phyloP scores from a whole-genome alignment of 1,140 invertebrate genomes.

The Hypsibius dujardini region DNA sequence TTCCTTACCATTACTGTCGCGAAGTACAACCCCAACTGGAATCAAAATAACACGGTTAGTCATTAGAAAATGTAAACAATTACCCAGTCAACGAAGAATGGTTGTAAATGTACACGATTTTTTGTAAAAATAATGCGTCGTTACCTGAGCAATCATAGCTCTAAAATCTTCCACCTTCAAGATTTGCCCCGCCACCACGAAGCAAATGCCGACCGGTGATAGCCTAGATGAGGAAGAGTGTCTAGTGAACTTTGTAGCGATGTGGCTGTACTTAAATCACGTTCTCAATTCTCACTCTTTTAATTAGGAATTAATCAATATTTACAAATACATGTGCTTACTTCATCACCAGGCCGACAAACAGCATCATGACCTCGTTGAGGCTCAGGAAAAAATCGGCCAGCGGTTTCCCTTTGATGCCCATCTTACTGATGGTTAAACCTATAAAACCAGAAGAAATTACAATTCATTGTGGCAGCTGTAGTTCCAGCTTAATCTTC shows the following conservation, averaged over 20 bases:
- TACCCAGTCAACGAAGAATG: too few relatives aligned
- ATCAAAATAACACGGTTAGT: not conserved
- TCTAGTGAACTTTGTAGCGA: not conserved
- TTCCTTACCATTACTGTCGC: slow-evolving; percentile 31
- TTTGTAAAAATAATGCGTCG: not conserved
- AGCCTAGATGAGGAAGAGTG: slow-evolving; percentile 36
- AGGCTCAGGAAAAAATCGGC: slow-evolving; percentile 53
- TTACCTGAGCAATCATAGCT: slow-evolving; percentile 30
- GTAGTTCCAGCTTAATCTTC: too few relatives aligned
- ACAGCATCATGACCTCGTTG: slow-evolving; percentile 65
- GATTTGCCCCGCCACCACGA: slow-evolving; percentile 44
- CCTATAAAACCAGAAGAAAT: slow-evolving; percentile 31
- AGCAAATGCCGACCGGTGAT: slow-evolving; percentile 52
- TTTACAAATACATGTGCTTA: not conserved
- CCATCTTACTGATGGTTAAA: slow-evolving; percentile 56
- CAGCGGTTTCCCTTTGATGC: slow-evolving; percentile 47
- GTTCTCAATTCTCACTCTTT: not conserved
- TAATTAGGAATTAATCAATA: not conserved
- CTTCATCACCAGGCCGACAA: slow-evolving; percentile 58
- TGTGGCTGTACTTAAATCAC: not conserved
- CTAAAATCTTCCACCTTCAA: slow-evolving; percentile 38
- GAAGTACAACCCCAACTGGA: slow-evolving; percentile 40
- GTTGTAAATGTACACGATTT: too few relatives aligned
- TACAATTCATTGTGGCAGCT: too few relatives aligned
- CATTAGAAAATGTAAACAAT: too few relatives aligned